phyloP scores from a whole-genome alignment of 2,797 vertebrate species.

The Typhlichthys subterraneus region DNA sequence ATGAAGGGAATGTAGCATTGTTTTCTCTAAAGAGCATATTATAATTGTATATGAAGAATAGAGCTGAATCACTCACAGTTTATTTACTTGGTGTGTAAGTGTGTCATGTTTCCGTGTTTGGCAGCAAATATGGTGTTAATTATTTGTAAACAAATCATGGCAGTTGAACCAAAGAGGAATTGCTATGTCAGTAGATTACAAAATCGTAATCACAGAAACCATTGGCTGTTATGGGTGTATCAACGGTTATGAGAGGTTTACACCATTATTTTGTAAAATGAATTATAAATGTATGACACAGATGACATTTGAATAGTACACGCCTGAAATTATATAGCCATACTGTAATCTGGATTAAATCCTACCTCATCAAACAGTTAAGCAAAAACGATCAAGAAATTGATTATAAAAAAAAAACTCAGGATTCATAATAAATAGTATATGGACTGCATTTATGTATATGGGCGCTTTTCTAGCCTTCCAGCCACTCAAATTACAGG shows the following conservation, averaged over 20 bases:
- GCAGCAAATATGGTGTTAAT: constrained; percentile 13
- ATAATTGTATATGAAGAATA: constrained; percentile 25
- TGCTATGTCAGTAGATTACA: constrained; percentile 26
- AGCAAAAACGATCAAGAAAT: constrained; percentile 1
- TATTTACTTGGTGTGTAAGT: constrained; percentile 17
- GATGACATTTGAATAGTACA: too few relatives aligned
- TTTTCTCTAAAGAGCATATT: constrained; percentile 11
- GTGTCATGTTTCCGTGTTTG: constrained; percentile 1
- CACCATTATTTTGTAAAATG: too few relatives aligned
- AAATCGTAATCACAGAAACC: not conserved
- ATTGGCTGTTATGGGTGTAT: too few relatives aligned
- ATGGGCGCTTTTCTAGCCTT: not conserved
- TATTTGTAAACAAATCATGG: constrained; percentile 29
- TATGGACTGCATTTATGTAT: not conserved
- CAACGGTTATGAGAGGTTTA: too few relatives aligned
- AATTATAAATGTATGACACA: too few relatives aligned
- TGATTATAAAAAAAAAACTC: constrained; percentile 3
- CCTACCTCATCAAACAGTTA: constrained; percentile 72
- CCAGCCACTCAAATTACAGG: too few relatives aligned
- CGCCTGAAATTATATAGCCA: constrained; percentile 46
- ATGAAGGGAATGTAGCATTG: constrained; percentile 56
- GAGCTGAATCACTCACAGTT: constrained; percentile 33
- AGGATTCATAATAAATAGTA: not conserved
- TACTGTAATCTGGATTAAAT: constrained; percentile 30
- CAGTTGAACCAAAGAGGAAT: constrained; percentile 63